These are phyloP conservation scores for Volucella inanis DNA, from an alignment of 2,888 invertebrate genomes.

Conservation along the genomic window DNA sequence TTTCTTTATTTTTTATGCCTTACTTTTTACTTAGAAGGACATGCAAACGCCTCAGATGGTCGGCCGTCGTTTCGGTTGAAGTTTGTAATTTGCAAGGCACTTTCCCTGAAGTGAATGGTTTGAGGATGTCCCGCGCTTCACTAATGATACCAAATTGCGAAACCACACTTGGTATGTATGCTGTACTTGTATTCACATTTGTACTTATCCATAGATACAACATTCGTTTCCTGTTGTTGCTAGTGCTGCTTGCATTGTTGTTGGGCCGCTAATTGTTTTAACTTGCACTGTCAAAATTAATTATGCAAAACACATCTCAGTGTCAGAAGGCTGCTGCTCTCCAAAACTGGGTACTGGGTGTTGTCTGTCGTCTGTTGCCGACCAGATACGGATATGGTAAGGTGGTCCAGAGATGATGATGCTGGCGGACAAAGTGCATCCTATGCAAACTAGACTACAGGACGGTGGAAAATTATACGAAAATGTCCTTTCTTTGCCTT, in stretches of 20 bases:
- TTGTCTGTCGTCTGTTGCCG: not conserved
- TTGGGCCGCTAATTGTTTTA: constrained; percentile 68
- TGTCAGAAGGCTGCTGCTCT: constrained; percentile 40
- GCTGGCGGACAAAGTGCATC: constrained; percentile 41
- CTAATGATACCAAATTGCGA: constrained; percentile 54
- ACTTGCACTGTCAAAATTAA: constrained; percentile 61
- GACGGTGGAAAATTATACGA: constrained; percentile 40
- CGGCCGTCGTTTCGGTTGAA: constrained; percentile 9
- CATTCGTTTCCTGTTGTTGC: constrained; percentile 30
- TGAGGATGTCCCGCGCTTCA: not conserved
- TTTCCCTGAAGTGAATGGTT: not conserved
- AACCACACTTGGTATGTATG: constrained; percentile 14
- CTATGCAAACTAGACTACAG: constrained; percentile 16
- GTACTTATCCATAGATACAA: not conserved
- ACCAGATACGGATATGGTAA: not conserved
- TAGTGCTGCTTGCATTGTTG: constrained; percentile 34
- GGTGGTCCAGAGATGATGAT: constrained; percentile 18
- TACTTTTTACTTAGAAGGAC: not conserved
- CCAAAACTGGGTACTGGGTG: not conserved
- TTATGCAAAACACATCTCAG: constrained; percentile 71
- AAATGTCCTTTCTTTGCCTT: constrained; percentile 22
- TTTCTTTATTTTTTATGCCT: constrained; percentile 5
- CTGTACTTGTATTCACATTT: constrained; percentile 4
- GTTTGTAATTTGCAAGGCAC: constrained; percentile 44
- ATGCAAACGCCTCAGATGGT: constrained; percentile 42